These are phyloP conservation scores for Halocynthia aurantium DNA, from an alignment of 23 tunicate genomes.

Conservation along the genomic window DNA sequence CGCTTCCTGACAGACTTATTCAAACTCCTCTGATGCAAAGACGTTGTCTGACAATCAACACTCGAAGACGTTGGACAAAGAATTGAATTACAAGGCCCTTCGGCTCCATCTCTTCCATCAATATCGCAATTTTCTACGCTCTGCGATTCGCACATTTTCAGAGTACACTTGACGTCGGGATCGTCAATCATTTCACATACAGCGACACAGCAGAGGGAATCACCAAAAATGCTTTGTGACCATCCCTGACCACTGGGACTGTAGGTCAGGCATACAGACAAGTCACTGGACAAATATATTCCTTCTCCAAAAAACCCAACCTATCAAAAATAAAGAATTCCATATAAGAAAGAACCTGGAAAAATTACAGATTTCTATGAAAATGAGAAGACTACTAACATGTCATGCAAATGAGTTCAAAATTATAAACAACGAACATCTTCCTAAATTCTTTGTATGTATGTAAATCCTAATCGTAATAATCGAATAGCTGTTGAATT, in stretches of 20 bases:
- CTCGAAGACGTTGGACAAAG: background rate
- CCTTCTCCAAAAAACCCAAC: constrained; percentile 82
- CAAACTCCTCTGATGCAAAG: too few relatives aligned
- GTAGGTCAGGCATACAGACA: constrained; percentile 40
- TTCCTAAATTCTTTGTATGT: too few relatives aligned
- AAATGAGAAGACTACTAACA: too few relatives aligned
- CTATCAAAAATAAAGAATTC: constrained; percentile 30
- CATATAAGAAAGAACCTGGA: background rate
- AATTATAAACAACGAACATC: too few relatives aligned
- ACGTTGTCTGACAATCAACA: background rate
- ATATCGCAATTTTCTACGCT: background rate
- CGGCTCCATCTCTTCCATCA: background rate
- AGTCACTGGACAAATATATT: constrained; percentile 69
- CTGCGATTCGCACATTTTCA: constrained; percentile 3
- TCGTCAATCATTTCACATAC: constrained; percentile 78
- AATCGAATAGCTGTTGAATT: too few relatives aligned
- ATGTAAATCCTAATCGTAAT: too few relatives aligned
- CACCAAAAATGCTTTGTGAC: constrained; percentile 53
- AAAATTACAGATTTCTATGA: too few relatives aligned
- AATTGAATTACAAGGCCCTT: too few relatives aligned
- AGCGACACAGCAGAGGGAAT: constrained; percentile 68
- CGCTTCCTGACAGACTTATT: background rate
- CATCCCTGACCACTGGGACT: constrained; percentile 47
- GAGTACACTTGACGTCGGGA: constrained; percentile 83
- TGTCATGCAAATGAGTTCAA: too few relatives aligned